Evolutionary conservation across 1,140 invertebrate genomes (phyloP).

Genomic region (roundworm (Caenorhabditis elegans)): DNA sequence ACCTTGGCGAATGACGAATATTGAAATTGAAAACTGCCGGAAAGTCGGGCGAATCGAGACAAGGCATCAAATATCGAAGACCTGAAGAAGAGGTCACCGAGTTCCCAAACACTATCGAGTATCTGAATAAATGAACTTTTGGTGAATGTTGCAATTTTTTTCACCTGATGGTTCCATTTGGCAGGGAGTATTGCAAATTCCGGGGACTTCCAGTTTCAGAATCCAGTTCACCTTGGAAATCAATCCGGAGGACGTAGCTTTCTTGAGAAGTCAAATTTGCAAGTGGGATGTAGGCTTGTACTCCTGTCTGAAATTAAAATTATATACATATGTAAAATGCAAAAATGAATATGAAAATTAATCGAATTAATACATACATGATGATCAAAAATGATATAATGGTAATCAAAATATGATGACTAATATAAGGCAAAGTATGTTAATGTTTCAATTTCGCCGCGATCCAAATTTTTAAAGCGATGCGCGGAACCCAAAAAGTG

Average conservation of each 20-base stretch:
- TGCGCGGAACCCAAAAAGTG: too few species aligned
- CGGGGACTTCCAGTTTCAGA: neutral
- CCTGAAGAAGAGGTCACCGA: constrained; percentile 26
- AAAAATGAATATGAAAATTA: too few species aligned
- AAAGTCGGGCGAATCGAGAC: neutral
- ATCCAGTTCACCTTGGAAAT: neutral
- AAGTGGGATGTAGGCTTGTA: constrained; percentile 3
- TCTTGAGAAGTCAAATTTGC: neutral
- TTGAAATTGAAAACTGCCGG: constrained; percentile 21
- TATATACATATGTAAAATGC: too few species aligned
- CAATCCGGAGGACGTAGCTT: neutral
- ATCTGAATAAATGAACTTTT: constrained; percentile 16
- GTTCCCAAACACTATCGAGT: constrained; percentile 12
- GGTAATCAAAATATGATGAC: too few species aligned
- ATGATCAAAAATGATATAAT: too few species aligned
- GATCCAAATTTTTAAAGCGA: too few species aligned
- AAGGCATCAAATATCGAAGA: constrained; percentile 27
- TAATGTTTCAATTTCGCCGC: too few species aligned
- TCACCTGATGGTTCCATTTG: neutral
- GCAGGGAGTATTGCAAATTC: neutral
- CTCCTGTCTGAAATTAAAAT: neutral
- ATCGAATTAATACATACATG: too few species aligned
- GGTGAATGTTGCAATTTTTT: neutral
- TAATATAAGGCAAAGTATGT: too few species aligned
- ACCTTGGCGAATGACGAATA: constrained; percentile 15